Base-by-base conservation (phyloP, 2,888 invertebrate genomes). In the Caenorhabditis plicata region DNA sequence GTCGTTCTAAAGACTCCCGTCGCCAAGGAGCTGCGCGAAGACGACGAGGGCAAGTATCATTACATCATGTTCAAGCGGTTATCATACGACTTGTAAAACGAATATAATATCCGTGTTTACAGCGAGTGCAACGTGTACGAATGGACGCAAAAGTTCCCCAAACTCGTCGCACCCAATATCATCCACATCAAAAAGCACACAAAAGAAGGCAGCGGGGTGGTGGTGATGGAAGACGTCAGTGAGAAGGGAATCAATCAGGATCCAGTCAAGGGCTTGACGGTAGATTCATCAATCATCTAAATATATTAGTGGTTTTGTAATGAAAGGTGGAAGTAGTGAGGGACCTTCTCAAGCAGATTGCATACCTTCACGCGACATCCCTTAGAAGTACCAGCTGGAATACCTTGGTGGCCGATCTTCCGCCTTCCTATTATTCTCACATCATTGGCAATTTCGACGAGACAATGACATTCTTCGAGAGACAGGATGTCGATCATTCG, bases 61-160 rank as follows among this genome's bases (percentile, higher is more conserved):
- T 70, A 65, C 38, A 51, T 58, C 17, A 67, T 76, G 62, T 76
- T 76, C 48, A 68, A 68, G 36, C 50, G 69, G 72, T 73, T 3
- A 2, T 40, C 27, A n/a, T 38, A 11, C 19, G 19, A 2, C 19
- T 8, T 11, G 20, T 9, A 33, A 4, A 27, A 7, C 15, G 15
- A 4, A 8, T 9, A 27, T 27, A 8, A 27, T 13, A 27, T 27
- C 7, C 7, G 29, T 9, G 11, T 9, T 27, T 27, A n/a, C 50
- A 73, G 76, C 50, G 76, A 76, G 56, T 76, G 76, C 44, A 71
- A 74, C 27, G 71, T 69, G 20, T 76, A 75, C 56, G 76, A 76
- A 55, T 76, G 76, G 76, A 66, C 75, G 9, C 66, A 68, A 26
- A 74, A 73, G 36, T 64, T 65, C 22, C 65, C 68, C 3, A 71